A percentile compares a stretch with the other conserved stretches of the same genome.
phyloP scores from a whole-genome alignment of 2,888 invertebrate species.

The Agrotis segetum region DNA sequence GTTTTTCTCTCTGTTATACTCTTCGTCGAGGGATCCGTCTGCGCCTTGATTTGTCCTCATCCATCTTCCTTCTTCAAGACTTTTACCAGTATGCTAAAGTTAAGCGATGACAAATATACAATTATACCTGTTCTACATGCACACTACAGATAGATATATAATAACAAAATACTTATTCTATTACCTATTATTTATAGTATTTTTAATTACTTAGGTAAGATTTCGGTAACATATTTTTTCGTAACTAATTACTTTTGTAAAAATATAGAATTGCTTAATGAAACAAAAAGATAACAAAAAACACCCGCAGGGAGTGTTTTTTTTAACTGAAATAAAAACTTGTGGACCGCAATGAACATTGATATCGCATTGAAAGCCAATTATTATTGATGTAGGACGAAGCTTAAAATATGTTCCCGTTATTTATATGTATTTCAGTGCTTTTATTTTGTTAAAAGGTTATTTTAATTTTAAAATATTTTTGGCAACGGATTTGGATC shows the following conservation, averaged over 20 bases:
- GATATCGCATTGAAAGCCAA: conserved; percentile 45
- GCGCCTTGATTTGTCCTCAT: conserved; percentile 23
- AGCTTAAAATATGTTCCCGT: conserved; percentile 29
- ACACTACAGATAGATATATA: no score
- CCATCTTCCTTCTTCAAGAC: conserved; percentile 21
- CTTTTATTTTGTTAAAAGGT: conserved; percentile 27
- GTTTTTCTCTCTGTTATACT: neutral
- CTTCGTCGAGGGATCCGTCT: conserved; percentile 28
- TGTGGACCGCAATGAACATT: conserved; percentile 35
- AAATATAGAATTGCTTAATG: neutral
- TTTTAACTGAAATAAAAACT: conserved; percentile 33
- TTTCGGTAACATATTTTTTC: no score
- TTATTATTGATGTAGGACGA: conserved; percentile 30
- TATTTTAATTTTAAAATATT: conserved; percentile 16
- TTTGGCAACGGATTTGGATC: neutral
- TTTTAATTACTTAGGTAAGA: no score
- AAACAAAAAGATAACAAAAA: neutral
- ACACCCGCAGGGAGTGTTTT: neutral
- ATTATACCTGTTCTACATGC: neutral
- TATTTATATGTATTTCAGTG: conserved; percentile 27
- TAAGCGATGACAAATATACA: conserved; percentile 1
- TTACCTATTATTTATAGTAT: no score
- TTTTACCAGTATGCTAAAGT: conserved; percentile 14
- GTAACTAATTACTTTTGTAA: no score
- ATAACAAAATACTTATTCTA: no score